Evolutionary conservation across 1,140 invertebrate species (phyloP).

Genomic region (Lepidurus couesii): DNA sequence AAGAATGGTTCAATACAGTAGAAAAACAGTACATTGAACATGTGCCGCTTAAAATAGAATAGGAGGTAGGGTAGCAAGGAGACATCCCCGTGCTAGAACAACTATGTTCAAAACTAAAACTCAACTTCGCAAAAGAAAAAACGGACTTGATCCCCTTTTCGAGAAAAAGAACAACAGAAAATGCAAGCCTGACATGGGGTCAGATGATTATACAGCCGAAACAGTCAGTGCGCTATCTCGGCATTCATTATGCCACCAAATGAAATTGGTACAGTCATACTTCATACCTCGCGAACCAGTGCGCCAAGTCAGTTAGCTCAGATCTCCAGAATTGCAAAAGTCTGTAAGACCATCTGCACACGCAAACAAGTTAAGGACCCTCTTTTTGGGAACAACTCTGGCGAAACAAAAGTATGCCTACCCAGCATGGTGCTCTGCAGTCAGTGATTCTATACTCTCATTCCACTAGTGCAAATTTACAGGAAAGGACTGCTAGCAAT

Average conservation of each 20-base stretch:
- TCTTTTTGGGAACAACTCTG: neutral
- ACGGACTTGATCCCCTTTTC: slow-evolving; percentile 26
- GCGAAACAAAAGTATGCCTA: neutral
- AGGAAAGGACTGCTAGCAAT: neutral
- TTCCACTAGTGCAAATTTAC: neutral
- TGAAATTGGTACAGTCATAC: neutral
- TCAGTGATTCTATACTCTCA: neutral
- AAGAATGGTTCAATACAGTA: too few relatives aligned
- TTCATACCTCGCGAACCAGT: neutral
- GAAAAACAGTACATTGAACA: too few relatives aligned
- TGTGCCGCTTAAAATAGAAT: too few relatives aligned
- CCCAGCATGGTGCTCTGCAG: neutral
- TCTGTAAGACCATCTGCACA: neutral
- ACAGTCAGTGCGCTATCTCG: slow-evolving; percentile 16
- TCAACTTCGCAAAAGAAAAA: neutral
- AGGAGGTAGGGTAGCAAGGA: too few relatives aligned
- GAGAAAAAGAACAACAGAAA: slow-evolving; percentile 16
- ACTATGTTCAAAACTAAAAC: neutral
- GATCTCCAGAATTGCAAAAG: neutral
- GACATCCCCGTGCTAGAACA: neutral
- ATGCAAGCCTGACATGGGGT: slow-evolving; percentile 14
- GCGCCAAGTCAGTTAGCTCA: neutral
- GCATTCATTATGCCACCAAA: neutral
- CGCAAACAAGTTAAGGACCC: neutral
- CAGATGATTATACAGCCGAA: neutral